Conservation (phyloP, 2,113 vertebrate species). For the Catharus fuscescens region DNA sequence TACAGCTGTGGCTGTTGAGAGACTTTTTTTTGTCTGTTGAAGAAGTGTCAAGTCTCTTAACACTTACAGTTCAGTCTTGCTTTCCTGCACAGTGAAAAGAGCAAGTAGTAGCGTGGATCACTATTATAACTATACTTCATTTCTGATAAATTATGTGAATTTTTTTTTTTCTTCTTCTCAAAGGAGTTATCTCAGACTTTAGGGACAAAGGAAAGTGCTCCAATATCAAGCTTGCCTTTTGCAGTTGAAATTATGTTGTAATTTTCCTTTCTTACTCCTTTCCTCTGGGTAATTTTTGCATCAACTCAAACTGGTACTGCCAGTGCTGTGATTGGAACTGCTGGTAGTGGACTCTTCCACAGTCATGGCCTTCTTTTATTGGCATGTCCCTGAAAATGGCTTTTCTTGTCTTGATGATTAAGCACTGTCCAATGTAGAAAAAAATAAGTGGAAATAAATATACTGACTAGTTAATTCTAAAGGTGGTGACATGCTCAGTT, state of each 20-base stretch:
- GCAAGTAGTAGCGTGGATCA: neutral
- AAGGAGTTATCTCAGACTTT: neutral
- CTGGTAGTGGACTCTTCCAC: neutral
- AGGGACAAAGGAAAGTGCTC: neutral
- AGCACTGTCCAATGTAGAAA: neutral
- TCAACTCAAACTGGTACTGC: neutral
- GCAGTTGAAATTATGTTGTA: neutral
- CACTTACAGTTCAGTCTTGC: neutral
- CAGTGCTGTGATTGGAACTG: neutral
- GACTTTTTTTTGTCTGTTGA: neutral
- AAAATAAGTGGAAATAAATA: neutral
- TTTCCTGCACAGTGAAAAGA: neutral
- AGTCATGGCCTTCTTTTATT: neutral
- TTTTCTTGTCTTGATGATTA: neutral
- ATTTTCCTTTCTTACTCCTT: neutral
- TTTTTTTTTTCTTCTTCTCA: neutral
- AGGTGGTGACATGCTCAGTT: neutral
- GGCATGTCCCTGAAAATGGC: neutral
- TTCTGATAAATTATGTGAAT: neutral
- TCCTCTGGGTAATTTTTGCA: neutral
- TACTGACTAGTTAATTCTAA: neutral
- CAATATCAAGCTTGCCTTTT: neutral
- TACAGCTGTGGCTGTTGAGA: conserved; percentile 51
- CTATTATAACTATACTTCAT: neutral
- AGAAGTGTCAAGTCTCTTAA: conserved; percentile 12